phyloP scores from a whole-genome alignment of 2,797 vertebrate genomes.

The Salmo trutta region DNA sequence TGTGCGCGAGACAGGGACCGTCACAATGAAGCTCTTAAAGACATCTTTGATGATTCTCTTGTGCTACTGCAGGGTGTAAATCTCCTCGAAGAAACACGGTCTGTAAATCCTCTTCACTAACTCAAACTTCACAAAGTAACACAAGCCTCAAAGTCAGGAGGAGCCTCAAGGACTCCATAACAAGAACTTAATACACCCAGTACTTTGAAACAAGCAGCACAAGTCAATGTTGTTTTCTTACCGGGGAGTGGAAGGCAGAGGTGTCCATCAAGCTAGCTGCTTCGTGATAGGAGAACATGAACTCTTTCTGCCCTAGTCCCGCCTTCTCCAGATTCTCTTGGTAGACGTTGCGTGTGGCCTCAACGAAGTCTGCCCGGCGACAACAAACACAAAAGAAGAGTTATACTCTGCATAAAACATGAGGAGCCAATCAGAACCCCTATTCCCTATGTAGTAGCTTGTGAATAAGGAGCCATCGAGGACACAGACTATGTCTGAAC shows the following conservation, averaged over 20 bases:
- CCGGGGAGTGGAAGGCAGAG: conserved; percentile 86
- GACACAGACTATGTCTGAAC: too few species aligned
- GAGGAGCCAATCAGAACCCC: too few species aligned
- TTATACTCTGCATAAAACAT: not conserved
- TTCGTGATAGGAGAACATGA: conserved; percentile 87
- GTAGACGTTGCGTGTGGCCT: conserved; percentile 76
- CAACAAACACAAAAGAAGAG: not conserved
- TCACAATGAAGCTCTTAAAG: not conserved
- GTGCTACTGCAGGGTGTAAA: conserved; percentile 14
- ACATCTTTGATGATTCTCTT: conserved; percentile 24
- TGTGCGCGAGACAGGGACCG: too few species aligned
- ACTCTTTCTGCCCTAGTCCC: conserved; percentile 73
- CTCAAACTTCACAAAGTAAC: conserved; percentile 10
- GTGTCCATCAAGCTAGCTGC: conserved; percentile 89
- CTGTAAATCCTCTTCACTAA: conserved; percentile 22
- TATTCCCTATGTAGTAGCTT: too few species aligned
- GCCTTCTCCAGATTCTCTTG: conserved; percentile 81
- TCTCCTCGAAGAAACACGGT: conserved; percentile 11
- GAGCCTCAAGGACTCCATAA: not conserved
- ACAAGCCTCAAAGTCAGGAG: conserved; percentile 14
- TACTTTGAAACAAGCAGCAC: not conserved
- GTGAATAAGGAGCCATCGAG: too few species aligned
- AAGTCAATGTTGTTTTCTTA: conserved; percentile 53
- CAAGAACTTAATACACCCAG: not conserved
- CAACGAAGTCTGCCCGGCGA: conserved; percentile 76